phyloP scores from a whole-genome alignment of 2,888 invertebrate genomes.

The Hypomecis atomaria region DNA sequence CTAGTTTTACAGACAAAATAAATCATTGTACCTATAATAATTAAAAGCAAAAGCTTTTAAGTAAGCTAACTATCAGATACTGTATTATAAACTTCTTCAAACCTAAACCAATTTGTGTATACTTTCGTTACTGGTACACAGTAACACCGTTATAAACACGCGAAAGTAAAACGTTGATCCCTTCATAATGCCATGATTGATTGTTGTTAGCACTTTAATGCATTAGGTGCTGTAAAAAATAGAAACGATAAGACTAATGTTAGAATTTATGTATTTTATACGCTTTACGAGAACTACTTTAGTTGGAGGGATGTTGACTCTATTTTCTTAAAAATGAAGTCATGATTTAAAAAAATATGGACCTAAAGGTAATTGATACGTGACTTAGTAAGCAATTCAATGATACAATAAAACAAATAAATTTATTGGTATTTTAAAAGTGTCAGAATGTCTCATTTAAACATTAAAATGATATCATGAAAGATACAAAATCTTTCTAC shows the following conservation, averaged over 20 bases:
- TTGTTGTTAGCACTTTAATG: conserved; percentile 71
- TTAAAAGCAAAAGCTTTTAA: no score
- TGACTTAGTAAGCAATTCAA: no score
- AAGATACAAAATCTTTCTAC: no score
- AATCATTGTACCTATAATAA: no score
- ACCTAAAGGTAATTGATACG: conserved; percentile 2
- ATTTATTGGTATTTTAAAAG: no score
- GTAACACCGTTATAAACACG: conserved; percentile 66
- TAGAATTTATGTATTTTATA: conserved; percentile 34
- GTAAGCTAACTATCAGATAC: no score
- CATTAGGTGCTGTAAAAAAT: conserved; percentile 58
- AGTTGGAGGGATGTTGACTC: conserved; percentile 5
- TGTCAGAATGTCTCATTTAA: no score
- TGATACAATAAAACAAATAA: no score
- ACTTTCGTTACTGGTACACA: conserved; percentile 33
- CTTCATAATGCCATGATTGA: conserved; percentile 73
- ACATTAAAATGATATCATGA: no score
- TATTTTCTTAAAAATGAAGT: neutral
- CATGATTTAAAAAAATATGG: neutral
- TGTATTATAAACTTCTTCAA: neutral
- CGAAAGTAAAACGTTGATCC: conserved; percentile 66
- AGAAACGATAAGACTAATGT: conserved; percentile 47
- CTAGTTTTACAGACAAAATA: no score
- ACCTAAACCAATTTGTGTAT: neutral
- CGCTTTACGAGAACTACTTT: conserved; percentile 18